Evolutionary conservation across 2,888 invertebrate genomes (phyloP).

Genomic region (Aleiodes alternator): DNA sequence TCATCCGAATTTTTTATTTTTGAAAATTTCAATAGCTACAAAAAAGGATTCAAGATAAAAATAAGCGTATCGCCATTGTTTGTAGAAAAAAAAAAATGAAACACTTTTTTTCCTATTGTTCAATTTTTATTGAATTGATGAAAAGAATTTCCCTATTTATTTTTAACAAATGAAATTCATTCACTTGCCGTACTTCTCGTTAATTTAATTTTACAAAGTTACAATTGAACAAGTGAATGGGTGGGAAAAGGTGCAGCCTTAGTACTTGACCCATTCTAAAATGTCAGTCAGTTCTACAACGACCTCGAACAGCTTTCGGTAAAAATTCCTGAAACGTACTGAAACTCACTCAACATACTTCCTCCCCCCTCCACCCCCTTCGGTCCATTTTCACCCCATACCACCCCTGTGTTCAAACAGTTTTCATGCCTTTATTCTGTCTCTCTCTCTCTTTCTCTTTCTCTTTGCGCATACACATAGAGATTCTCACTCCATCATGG

Average conservation of each 20-base stretch:
- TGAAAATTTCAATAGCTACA: no score
- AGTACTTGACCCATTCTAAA: constrained; percentile 24
- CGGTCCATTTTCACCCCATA: neutral
- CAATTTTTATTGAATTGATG: neutral
- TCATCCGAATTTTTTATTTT: no score
- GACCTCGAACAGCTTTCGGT: constrained; percentile 18
- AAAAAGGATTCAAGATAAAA: no score
- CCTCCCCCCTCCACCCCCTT: neutral
- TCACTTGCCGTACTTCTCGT: neutral
- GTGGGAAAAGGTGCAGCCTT: neutral
- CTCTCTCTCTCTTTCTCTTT: neutral
- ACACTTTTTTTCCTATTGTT: no score
- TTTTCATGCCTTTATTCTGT: constrained; percentile 6
- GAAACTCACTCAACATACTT: constrained; percentile 16
- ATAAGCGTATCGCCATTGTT: no score
- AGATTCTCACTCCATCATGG: no score
- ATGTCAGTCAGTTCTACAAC: constrained; percentile 30
- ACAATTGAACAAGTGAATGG: constrained; percentile 10
- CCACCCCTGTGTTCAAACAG: constrained; percentile 22
- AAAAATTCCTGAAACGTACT: constrained; percentile 7
- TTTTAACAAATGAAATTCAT: neutral
- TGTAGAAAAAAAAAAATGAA: no score
- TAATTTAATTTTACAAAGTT: constrained; percentile 20
- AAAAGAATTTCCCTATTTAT: neutral
- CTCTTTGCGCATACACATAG: no score